Base-by-base conservation (phyloP, 2,797 vertebrate species). In the Valencia hispanica region DNA sequence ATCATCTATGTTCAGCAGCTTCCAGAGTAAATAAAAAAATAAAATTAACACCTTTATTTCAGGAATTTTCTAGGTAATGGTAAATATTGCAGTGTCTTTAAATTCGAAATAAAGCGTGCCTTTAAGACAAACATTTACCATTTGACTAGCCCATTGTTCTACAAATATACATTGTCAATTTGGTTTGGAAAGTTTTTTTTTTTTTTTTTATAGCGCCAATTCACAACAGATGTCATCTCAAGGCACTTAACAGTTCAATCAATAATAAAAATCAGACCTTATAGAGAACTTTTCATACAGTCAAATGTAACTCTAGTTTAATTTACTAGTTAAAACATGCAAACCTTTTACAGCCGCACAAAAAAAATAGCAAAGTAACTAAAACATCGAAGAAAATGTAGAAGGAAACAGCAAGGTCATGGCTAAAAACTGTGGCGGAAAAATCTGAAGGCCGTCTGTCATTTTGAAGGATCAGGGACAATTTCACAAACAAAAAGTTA, bases 1-100 rank as follows among this genome's bases (percentile, higher is more conserved):
- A 3, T 91, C 88, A 2, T 88, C 92, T 8, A 94, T 80, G 81
- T 93, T 90, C 43, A 94, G 80, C 4, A 94, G 77, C 94, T 95
- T 86, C 70, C 34, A 75, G 4, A 43, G 18, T 3, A 45, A 78
- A 8, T 3, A 14, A 17, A 34, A 34, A 47, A 47, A 11, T 0
- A 34, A 63, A 32, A 48, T 17, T 2, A 57, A 61, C 15, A 34
- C n/a, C n/a, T 34, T 32, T 8, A 20, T 32, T 18, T 20, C 12
- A 39, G 61, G 34, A 65, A 8, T 65, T 39, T 36, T 36, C 30
- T 22, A 20, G 14, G 18, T 22, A 0, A 45, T 57, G 0, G 12
- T 12, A 34, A 61, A 11, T 4, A 7, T 39, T 39, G 11, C 10
- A 45, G 11, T 32, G 30, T 34, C 30, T 59, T 18, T 32, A 5